phyloP scores from a whole-genome alignment of 2,888 invertebrate species.

The Dinocampus coccinellae region DNA sequence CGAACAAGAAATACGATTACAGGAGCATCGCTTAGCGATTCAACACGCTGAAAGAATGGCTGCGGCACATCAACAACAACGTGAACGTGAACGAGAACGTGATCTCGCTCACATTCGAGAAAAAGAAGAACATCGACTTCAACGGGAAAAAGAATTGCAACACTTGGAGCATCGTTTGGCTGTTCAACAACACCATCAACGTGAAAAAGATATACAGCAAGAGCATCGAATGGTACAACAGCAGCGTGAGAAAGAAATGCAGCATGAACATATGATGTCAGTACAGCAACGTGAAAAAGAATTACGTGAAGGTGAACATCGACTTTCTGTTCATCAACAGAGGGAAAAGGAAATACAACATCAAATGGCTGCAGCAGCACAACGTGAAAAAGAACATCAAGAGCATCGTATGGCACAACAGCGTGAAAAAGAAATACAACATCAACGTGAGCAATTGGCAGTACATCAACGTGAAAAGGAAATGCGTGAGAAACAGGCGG shows the following conservation, averaged over 20 bases:
- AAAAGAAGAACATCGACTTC: slow-evolving; percentile 61
- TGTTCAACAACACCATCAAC: slow-evolving; percentile 62
- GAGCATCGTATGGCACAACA: slow-evolving; percentile 59
- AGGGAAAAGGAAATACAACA: slow-evolving; percentile 60
- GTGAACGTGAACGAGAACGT: slow-evolving; percentile 59
- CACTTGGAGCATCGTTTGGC: slow-evolving; percentile 56
- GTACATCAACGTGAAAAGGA: slow-evolving; percentile 60
- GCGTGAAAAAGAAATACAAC: slow-evolving; percentile 47
- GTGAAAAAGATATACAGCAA: slow-evolving; percentile 62
- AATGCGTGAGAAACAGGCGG: slow-evolving; percentile 59
- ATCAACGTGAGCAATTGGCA: slow-evolving; percentile 48
- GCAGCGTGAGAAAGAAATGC: slow-evolving; percentile 63
- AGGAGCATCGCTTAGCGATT: slow-evolving; percentile 65
- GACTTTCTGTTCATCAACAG: slow-evolving; percentile 52
- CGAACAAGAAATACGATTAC: slow-evolving; percentile 71
- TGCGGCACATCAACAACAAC: slow-evolving; percentile 58
- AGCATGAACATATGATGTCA: slow-evolving; percentile 52
- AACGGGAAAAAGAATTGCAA: slow-evolving; percentile 62
- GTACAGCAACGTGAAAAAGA: slow-evolving; percentile 61
- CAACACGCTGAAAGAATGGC: slow-evolving; percentile 62
- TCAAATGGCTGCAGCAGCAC: slow-evolving; percentile 54
- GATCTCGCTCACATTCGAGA: slow-evolving; percentile 58
- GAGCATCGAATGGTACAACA: slow-evolving; percentile 58
- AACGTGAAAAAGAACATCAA: slow-evolving; percentile 63
- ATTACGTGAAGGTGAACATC: slow-evolving; percentile 56